A percentile compares a stretch with the other conserved stretches of the same genome.
phyloP scores from a whole-genome alignment of 1,140 invertebrate species.

The Apocrypta bakeri region DNA sequence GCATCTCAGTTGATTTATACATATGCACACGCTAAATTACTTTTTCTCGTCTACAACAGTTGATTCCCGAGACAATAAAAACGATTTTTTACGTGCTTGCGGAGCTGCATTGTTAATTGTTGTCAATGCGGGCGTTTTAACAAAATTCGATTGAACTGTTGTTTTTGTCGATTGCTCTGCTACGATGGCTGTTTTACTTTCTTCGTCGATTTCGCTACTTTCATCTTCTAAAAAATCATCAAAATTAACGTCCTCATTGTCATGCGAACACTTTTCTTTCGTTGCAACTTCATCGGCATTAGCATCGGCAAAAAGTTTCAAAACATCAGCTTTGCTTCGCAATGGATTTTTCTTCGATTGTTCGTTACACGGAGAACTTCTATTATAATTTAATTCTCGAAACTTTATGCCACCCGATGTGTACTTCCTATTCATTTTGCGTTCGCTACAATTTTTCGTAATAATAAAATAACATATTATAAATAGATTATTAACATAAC shows the following conservation, averaged over 20 bases:
- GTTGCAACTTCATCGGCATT: not conserved
- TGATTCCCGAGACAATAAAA: not conserved
- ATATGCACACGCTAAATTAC: too few species aligned
- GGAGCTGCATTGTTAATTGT: not conserved
- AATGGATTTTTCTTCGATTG: conserved; percentile 7
- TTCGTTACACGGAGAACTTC: not conserved
- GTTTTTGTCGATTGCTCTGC: not conserved
- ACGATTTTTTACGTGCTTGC: not conserved
- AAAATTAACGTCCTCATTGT: not conserved
- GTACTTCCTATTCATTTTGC: conserved; percentile 44
- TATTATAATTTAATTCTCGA: conserved; percentile 42
- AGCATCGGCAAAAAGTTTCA: conserved; percentile 42
- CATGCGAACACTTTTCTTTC: too few species aligned
- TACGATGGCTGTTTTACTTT: not conserved
- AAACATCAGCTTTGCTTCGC: conserved; percentile 37
- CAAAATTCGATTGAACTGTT: conserved; percentile 16
- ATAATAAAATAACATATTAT: too few species aligned
- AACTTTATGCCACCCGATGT: conserved; percentile 37
- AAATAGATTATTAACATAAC: too few species aligned
- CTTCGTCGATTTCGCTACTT: not conserved
- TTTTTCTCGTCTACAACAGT: conserved; percentile 19
- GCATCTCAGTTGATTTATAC: too few species aligned
- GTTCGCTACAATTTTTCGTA: not conserved
- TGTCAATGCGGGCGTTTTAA: not conserved
- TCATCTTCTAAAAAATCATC: not conserved